Conservation (phyloP, 1,140 invertebrate species). For the Drosophila busckii region DNA sequence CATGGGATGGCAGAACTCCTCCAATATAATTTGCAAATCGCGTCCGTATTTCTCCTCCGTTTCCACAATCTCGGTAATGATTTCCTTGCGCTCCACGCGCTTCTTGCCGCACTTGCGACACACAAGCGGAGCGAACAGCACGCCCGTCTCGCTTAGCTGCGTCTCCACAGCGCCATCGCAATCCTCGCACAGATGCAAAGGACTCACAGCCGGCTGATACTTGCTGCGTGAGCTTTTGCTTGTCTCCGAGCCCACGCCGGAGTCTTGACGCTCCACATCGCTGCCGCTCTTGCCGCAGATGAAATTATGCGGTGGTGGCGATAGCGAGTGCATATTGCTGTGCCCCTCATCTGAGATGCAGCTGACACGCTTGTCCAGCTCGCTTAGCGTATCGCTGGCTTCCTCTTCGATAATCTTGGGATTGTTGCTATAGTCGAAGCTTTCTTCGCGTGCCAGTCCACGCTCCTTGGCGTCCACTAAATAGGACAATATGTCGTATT, state of each 20-base stretch:
- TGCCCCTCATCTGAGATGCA: constrained; percentile 81
- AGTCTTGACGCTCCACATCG: constrained; percentile 93
- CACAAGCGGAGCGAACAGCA: constrained; percentile 87
- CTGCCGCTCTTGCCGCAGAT: constrained; percentile 71
- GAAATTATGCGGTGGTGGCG: constrained; percentile 67
- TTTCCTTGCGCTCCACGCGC: constrained; percentile 93
- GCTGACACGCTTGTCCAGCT: constrained; percentile 57
- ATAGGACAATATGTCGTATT: constrained; percentile 93
- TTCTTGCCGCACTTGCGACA: constrained; percentile 93
- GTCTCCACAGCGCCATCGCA: constrained; percentile 87
- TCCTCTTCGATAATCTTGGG: constrained; percentile 81
- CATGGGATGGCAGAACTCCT: constrained; percentile 97
- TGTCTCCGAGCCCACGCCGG: constrained; percentile 95
- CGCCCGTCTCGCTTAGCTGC: constrained; percentile 84
- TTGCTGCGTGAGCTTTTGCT: constrained; percentile 90
- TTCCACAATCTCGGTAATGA: constrained; percentile 96
- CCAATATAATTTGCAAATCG: constrained; percentile 93
- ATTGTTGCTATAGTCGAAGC: constrained; percentile 82
- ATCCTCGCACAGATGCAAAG: constrained; percentile 86
- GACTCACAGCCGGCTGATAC: constrained; percentile 82
- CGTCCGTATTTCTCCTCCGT: constrained; percentile 97
- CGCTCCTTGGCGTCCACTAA: constrained; percentile 91
- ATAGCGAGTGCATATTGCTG: constrained; percentile 81
- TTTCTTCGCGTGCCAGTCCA: constrained; percentile 83
- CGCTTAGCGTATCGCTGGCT: constrained; percentile 80